Conservation (phyloP, 2,797 vertebrate species). For the Rhinophrynus dorsalis region DNA sequence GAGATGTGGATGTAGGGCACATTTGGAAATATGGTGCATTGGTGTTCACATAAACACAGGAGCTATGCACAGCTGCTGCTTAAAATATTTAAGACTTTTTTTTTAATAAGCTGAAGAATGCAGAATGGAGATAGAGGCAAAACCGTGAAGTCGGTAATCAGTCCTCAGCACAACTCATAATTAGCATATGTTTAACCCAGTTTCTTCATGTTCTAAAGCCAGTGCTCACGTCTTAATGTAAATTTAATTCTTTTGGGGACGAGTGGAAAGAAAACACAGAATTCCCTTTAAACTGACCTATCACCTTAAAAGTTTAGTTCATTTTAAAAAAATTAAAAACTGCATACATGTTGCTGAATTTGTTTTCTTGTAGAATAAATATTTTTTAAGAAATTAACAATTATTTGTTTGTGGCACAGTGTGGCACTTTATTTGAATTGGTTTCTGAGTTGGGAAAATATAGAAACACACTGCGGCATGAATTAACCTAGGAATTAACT, state of each 20-base stretch:
- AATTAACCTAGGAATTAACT: too few relatives aligned
- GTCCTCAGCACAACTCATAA: slow-evolving; percentile 40
- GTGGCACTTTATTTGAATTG: too few relatives aligned
- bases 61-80: slow-evolving; percentile 53
- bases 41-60: slow-evolving; percentile 52
- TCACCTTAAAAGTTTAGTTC: too few relatives aligned
- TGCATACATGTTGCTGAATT: too few relatives aligned
- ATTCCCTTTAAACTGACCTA: too few relatives aligned
- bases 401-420: too few relatives aligned
- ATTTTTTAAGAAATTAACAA: too few relatives aligned
- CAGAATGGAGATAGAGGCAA: slow-evolving; percentile 4
- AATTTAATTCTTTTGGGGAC: slow-evolving; percentile 40
- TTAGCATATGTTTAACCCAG: slow-evolving; percentile 4
- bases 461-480: too few relatives aligned
- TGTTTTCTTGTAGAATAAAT: too few relatives aligned
- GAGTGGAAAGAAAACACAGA: slow-evolving; percentile 19
- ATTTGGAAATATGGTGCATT: slow-evolving; percentile 49
- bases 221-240: slow-evolving; percentile 36
- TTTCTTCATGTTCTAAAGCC: slow-evolving; percentile 37
- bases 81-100: slow-evolving; percentile 55
- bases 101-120: slow-evolving; percentile 48
- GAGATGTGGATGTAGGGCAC: slow-evolving; percentile 51
- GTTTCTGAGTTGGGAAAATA: too few relatives aligned
- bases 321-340: too few relatives aligned
- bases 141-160: slow-evolving; percentile 45